A percentile compares a stretch with the other conserved stretches of the same genome.
phyloP scores from a whole-genome alignment of 2,888 invertebrate genomes.

The Leptopilina drosophilae region DNA sequence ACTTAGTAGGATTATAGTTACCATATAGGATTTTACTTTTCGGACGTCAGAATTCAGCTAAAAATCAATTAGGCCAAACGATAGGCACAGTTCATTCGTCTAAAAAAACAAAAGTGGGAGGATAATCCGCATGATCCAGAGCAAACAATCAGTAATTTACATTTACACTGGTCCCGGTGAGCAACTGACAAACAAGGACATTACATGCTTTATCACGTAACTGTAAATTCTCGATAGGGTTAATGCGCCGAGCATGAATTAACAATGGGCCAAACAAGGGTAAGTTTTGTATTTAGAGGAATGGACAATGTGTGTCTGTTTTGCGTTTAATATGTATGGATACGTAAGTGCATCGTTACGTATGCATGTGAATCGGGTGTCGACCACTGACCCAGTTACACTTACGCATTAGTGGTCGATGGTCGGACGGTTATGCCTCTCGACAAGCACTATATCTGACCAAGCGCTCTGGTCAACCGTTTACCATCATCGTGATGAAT shows the following conservation, averaged over 20 bases:
- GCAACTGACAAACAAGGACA: not conserved
- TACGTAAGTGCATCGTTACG: constrained; percentile 44
- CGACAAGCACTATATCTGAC: constrained; percentile 43
- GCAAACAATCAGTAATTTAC: too few species aligned
- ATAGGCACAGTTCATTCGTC: too few species aligned
- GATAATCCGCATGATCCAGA: too few species aligned
- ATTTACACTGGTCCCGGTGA: not conserved
- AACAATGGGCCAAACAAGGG: not conserved
- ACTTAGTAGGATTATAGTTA: too few species aligned
- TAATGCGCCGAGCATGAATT: constrained; percentile 1
- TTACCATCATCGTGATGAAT: constrained; percentile 46
- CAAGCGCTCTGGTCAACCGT: constrained; percentile 45
- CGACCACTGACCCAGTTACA: constrained; percentile 59
- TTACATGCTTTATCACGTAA: constrained; percentile 14
- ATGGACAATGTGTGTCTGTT: not conserved
- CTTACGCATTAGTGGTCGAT: constrained; percentile 54
- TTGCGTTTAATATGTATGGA: constrained; percentile 18
- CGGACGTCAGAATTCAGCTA: too few species aligned
- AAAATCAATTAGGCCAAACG: too few species aligned
- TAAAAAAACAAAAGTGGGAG: not conserved
- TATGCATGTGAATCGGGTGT: constrained; percentile 47
- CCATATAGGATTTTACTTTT: too few species aligned
- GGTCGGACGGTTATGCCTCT: constrained; percentile 43
- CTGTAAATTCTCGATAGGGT: not conserved
- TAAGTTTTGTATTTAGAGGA: constrained; percentile 13